A percentile compares a stretch with the other conserved stretches of the same genome.
Conservation (phyloP, 2,888 invertebrate species). For the Agonopterix arenella region DNA sequence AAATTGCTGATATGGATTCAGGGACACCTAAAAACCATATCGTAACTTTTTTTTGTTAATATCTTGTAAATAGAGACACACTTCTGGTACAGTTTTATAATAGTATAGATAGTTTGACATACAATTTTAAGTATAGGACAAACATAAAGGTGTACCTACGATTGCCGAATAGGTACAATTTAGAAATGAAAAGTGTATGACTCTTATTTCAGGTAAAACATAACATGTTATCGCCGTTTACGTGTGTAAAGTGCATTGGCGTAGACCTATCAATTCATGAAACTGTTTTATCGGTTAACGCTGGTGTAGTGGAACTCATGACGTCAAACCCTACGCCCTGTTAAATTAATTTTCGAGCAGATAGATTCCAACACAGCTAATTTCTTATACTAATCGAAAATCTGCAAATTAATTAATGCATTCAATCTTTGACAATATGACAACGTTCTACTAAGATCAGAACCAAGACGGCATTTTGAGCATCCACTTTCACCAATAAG, state of each 20-base stretch:
- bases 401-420: background rate
- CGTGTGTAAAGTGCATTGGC: slow-evolving; percentile 22
- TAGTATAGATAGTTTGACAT: too few species aligned
- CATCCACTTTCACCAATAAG: slow-evolving; percentile 65
- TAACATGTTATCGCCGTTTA: slow-evolving; percentile 15
- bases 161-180: too few species aligned
- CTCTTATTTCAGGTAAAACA: slow-evolving; percentile 11
- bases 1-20: too few species aligned
- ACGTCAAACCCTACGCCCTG: slow-evolving; percentile 18
- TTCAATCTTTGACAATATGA: slow-evolving; percentile 22
- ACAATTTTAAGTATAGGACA: too few species aligned
- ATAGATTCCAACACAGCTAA: too few species aligned
- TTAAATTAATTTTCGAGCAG: too few species aligned
- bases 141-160: too few species aligned
- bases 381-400: too few species aligned
- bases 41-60: too few species aligned
- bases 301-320: slow-evolving; percentile 23
- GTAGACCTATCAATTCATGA: slow-evolving; percentile 27
- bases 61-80: too few species aligned
- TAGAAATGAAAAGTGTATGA: slow-evolving; percentile 11
- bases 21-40: too few species aligned
- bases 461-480: slow-evolving; percentile 48
- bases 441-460: slow-evolving; percentile 27
- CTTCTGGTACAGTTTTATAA: too few species aligned
- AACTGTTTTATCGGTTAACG: slow-evolving; percentile 28